Evolutionary conservation across 1,140 invertebrate species (phyloP), one percentile per base, ranked within the genome.

Genomic region (Frieseomelitta varia): DNA sequence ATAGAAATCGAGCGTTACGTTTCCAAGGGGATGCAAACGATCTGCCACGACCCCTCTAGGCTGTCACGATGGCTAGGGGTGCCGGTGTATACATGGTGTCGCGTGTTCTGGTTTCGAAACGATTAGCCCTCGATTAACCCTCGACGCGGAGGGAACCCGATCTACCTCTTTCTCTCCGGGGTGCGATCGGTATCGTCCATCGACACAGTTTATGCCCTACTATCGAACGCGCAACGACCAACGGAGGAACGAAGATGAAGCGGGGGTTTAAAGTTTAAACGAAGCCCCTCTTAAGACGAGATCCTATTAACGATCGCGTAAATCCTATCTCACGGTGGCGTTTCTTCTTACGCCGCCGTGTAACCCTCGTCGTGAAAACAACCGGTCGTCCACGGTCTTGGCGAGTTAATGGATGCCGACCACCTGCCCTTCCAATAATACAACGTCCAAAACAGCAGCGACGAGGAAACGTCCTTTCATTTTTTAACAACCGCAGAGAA

Each of bases 251-350:
- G 63, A 86, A 85, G 79, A 86, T 71, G 74, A 75, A 17, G 21
- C 73, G 56, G 27, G 51, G 79, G 81, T 88, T 87, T 89, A 84
- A 81, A 89, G 84, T 92, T 90, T 88, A 92, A 92, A 86, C 76
- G 92, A 93, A 92, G 91, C 91, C 92, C 83, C 85, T 91, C 90
- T 92, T 91, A 91, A 92, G 90, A 90, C 89, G 65, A 91, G 90
- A 93, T 92, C 91, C 92, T 88, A 92, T 93, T 93, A 93, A 91
- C 83, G 86, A 89, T 87, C 71, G 80, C 80, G 85, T 85, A 80
- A 82, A 89, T 63, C 75, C 65, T 79, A 77, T 85, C 84, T 65
- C 51, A n/a, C 55, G 55, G 65, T 81, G 69, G 47, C 79, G 67
- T 73, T 79, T 74, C 74, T 86, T 21, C 73, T 81, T 84, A 58